Evolutionary conservation across 2,888 invertebrate genomes (phyloP).

Genomic region (Caenorhabditis zanzibari): DNA sequence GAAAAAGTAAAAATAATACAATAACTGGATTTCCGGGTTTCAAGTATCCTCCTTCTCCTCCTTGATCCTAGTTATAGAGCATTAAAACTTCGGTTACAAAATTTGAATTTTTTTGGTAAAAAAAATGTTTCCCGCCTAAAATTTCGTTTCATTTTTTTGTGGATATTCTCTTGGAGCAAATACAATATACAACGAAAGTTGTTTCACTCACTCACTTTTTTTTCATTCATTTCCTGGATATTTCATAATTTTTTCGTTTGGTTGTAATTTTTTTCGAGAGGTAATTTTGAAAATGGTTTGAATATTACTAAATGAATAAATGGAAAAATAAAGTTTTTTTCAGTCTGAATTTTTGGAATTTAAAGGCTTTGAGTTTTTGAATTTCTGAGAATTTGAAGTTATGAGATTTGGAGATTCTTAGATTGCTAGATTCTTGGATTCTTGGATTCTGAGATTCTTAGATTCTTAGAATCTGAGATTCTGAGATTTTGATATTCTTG

Average conservation of each 20-base stretch:
- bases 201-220: not conserved
- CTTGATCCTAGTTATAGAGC: not conserved
- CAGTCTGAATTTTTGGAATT: no score
- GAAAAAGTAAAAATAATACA: conserved; percentile 17
- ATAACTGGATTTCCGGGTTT: conserved; percentile 52
- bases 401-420: no score
- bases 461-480: no score
- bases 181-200: conserved; percentile 7
- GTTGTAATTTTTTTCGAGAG: not conserved
- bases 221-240: not conserved
- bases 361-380: no score
- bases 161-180: conserved; percentile 4
- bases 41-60: conserved; percentile 14
- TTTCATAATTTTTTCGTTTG: not conserved
- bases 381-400: no score
- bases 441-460: no score
- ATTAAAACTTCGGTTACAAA: not conserved
- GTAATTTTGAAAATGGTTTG: not conserved
- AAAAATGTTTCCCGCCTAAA: not conserved
- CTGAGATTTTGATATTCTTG: no score
- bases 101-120: not conserved
- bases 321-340: not conserved
- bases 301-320: not conserved
- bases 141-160: not conserved
- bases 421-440: no score